A percentile compares a stretch with the other conserved stretches of the same genome.
Conservation (phyloP, 2,797 vertebrate genomes). For the Argentina silus region DNA sequence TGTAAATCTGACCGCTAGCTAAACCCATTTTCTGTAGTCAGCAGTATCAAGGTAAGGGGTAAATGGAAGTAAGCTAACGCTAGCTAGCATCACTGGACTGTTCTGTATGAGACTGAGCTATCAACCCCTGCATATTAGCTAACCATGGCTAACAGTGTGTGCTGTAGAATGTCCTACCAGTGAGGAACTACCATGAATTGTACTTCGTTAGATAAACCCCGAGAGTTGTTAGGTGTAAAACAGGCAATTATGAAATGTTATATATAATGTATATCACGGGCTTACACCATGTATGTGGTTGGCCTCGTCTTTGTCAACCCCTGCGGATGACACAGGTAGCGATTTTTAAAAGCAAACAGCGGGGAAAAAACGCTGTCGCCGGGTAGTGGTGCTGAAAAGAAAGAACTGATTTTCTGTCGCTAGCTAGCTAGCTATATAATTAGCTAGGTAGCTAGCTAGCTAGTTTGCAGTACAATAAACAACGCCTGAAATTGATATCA, state of each 20-base stretch:
- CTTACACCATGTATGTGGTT: conserved; percentile 62
- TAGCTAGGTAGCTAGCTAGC: conserved; percentile 27
- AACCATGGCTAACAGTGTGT: conserved; percentile 12
- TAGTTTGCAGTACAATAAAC: conserved; percentile 57
- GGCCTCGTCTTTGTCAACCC: conserved; percentile 69
- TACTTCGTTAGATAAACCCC: background rate
- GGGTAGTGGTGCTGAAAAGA: conserved; percentile 44
- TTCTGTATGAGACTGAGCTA: no score
- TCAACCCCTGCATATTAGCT: background rate
- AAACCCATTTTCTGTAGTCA: conserved; percentile 25
- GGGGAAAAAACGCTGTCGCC: conserved; percentile 48
- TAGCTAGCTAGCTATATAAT: conserved; percentile 37
- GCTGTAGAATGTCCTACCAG: conserved; percentile 49
- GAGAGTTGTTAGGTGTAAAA: conserved; percentile 24
- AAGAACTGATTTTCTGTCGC: conserved; percentile 16
- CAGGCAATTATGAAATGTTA: conserved; percentile 45
- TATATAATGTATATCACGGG: conserved; percentile 54
- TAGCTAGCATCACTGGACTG: conserved; percentile 35
- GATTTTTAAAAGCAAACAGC: conserved; percentile 52
- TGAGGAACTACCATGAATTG: conserved; percentile 15
- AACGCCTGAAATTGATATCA: conserved; percentile 33
- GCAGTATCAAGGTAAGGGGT: conserved; percentile 49
- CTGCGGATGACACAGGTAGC: conserved; percentile 69
- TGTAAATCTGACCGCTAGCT: conserved; percentile 47
- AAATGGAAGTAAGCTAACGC: conserved; percentile 26